A percentile compares a stretch with the other conserved stretches of the same genome.
These are phyloP conservation scores for Diabrotica virgifera DNA, from an alignment of 1,140 invertebrate genomes.

Conservation along the genomic window DNA sequence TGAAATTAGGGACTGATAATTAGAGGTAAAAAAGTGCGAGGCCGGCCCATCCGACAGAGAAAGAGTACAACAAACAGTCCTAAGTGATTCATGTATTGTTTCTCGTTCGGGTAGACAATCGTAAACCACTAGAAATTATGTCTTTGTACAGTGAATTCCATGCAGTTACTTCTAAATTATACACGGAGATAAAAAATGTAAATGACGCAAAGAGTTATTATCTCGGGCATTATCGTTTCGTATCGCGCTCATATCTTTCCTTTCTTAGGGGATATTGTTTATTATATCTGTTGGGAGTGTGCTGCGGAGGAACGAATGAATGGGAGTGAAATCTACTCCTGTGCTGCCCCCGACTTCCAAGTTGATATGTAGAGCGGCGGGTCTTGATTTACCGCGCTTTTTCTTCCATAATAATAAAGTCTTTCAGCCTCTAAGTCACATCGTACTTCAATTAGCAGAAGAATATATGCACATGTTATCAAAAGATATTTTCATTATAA, in stretches of 20 bases:
- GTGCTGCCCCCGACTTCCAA: too few relatives aligned
- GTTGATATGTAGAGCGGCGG: too few relatives aligned
- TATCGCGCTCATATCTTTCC: constrained; percentile 21
- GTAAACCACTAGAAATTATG: constrained; percentile 48
- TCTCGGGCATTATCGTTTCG: constrained; percentile 21
- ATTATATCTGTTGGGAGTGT: constrained; percentile 1
- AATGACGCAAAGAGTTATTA: constrained; percentile 40
- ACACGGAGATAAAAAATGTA: constrained; percentile 42
- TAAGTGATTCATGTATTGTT: constrained; percentile 49
- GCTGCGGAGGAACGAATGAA: too few relatives aligned
- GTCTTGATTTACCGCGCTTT: too few relatives aligned
- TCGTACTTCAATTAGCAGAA: too few relatives aligned
- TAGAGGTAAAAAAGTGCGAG: neutral
- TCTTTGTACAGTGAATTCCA: constrained; percentile 42
- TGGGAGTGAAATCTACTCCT: too few relatives aligned
- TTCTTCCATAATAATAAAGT: too few relatives aligned
- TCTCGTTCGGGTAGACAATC: constrained; percentile 44
- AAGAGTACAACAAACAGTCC: constrained; percentile 30
- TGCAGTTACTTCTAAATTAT: constrained; percentile 39
- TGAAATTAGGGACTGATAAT: too few relatives aligned
- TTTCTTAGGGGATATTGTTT: constrained; percentile 24
- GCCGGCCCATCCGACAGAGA: constrained; percentile 18
- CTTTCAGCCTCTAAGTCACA: too few relatives aligned
- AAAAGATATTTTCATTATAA: too few relatives aligned
- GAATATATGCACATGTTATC: too few relatives aligned